Base-by-base conservation (phyloP, 23 tunicate genomes). In the Oikopleura vanhoeffeni region DNA sequence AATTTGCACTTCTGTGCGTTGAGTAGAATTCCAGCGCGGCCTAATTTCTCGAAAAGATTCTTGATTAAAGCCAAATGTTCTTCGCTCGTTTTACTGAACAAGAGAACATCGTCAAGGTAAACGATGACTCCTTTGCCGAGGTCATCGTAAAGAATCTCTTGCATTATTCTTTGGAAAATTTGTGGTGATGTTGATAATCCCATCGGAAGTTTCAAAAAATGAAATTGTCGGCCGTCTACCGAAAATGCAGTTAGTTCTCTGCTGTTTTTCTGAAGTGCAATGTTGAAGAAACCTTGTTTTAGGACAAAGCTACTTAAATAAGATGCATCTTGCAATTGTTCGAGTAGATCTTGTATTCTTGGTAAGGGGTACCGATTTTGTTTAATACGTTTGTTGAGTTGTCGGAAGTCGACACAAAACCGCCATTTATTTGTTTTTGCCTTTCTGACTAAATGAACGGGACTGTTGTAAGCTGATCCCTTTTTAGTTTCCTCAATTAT, bases 251-350 rank as follows among this genome's bases (percentile, higher is more conserved):
- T 71, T 32, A 71, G 2, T 13, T 28, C 79, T 32, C 32, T 71
- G 3, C 34, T 13, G 27, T 71, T 71, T 30, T 41, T 40, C 27
- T 41, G 41, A 40, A 86, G 18, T 38, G 18, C 40, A 2, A 86
- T 83, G 39, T 86, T 83, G 76, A 40, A 41, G 40, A 84, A 86
- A 1, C 87, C 87, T 0, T 67, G 39, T 1, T 4, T 39, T 0
- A 86, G 41, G 40, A 84, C 87, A 34, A 86, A 18, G 27, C 41
- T 84, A 30, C 34, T 13, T 33, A 71, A 71, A 30, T 18, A 71
- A 30, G 38, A 18, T 18, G 79, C 27, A 3, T 4, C 38, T 30
- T 18, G 2, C 38, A 71, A 71, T 3, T 30, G 27, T 71, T 71
- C 79, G 4, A 71, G 2, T 30, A 30, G 27, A 18, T 71, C 79